These are phyloP conservation scores for Campopleginae sp. DNA, from an alignment of 2,888 invertebrate genomes.

Conservation along the genomic window DNA sequence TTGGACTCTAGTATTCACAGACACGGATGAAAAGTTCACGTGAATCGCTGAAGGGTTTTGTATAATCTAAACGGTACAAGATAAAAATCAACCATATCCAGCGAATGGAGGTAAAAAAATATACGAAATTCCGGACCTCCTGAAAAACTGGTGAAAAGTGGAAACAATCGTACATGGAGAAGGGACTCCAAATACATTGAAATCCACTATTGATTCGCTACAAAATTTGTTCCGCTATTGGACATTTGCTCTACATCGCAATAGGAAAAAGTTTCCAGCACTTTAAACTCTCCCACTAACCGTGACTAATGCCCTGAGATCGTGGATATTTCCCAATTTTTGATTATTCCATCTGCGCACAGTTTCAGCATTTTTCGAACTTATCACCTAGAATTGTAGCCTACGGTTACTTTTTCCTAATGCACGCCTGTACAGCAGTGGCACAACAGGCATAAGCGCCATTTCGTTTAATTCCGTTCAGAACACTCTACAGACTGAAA, in stretches of 20 bases:
- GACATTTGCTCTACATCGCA: background rate
- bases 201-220: constrained; percentile 17
- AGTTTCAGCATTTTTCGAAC: background rate
- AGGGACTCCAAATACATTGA: constrained; percentile 25
- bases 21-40: constrained; percentile 17
- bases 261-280: background rate
- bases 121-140: background rate
- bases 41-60: constrained; percentile 1
- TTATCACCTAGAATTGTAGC: background rate
- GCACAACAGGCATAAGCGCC: background rate
- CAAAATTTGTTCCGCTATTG: background rate
- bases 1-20: background rate
- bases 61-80: constrained; percentile 3
- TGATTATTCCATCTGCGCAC: background rate
- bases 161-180: constrained; percentile 35
- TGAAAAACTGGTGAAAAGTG: background rate
- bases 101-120: constrained; percentile 11
- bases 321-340: background rate
- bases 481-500: background rate
- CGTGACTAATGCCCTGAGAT: background rate
- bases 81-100: constrained; percentile 40
- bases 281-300: background rate
- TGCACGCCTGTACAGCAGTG: background rate
- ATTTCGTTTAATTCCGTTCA: background rate
- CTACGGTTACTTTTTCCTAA: background rate